Conservation (phyloP, 1,140 invertebrate genomes). For the Streblospio benedicti region DNA sequence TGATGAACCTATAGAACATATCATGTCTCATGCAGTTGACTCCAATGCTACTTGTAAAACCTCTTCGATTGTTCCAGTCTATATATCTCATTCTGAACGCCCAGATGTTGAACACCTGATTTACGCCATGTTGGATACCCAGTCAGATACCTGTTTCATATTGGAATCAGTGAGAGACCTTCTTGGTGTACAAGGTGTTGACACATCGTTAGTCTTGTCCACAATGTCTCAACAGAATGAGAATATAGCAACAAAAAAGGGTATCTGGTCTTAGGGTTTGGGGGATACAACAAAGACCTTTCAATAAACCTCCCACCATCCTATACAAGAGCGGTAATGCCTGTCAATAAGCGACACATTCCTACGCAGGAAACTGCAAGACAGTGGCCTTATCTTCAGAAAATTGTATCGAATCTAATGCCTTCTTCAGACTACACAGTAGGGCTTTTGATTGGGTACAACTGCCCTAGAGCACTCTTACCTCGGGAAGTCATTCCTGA, state of each 20-base stretch:
- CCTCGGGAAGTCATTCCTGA: not conserved
- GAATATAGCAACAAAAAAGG: not conserved
- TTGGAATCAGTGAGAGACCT: not conserved
- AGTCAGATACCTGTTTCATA: conserved; percentile 3
- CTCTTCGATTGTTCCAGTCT: conserved; percentile 8
- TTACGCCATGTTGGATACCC: conserved; percentile 1
- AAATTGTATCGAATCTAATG: not conserved
- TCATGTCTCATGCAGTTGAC: too few relatives aligned
- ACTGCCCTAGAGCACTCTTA: conserved; percentile 1
- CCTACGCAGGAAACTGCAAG: conserved; percentile 4
- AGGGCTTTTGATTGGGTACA: conserved; percentile 4
- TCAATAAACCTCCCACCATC: not conserved
- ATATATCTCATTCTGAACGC: not conserved
- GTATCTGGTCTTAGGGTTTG: not conserved
- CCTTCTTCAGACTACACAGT: conserved; percentile 2
- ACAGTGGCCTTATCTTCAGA: not conserved
- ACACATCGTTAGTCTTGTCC: not conserved
- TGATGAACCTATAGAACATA: too few relatives aligned
- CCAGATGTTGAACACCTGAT: too few relatives aligned
- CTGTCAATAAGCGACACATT: not conserved
- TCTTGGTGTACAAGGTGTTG: not conserved
- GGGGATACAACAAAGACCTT: not conserved
- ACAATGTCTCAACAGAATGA: not conserved
- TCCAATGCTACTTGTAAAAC: too few relatives aligned
- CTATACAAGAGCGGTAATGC: not conserved